Conservation (phyloP, 2,888 invertebrate species). For the Chouioia cunea region DNA sequence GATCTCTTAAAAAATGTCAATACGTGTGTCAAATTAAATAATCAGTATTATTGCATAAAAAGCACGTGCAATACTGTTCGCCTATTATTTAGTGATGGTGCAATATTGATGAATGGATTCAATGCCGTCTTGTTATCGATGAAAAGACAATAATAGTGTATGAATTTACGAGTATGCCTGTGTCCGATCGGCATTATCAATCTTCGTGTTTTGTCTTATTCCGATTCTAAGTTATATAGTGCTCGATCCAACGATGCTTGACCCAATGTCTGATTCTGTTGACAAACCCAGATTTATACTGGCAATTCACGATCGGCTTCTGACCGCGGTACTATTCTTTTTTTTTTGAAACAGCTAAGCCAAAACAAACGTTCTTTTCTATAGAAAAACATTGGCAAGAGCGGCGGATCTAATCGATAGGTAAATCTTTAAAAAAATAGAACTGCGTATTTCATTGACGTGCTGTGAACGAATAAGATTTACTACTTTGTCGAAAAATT, state of each 20-base stretch:
- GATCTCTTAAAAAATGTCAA: too few species aligned
- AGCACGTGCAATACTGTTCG: too few species aligned
- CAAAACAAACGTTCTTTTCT: conserved; percentile 19
- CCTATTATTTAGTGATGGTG: too few species aligned
- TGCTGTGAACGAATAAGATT: too few species aligned
- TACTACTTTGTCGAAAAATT: not conserved
- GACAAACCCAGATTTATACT: conserved; percentile 27
- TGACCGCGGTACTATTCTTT: not conserved
- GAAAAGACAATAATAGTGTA: too few species aligned
- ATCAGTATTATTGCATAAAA: too few species aligned
- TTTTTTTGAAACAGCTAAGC: not conserved
- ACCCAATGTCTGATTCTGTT: conserved; percentile 21
- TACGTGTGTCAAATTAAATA: too few species aligned
- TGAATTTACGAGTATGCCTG: not conserved
- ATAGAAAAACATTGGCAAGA: too few species aligned
- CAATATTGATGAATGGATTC: too few species aligned
- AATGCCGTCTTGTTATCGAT: too few species aligned
- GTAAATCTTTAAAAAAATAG: conserved; percentile 13
- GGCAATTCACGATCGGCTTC: conserved; percentile 21
- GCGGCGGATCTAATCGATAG: conserved; percentile 7
- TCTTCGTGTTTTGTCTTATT: conserved; percentile 49
- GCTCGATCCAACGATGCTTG: conserved; percentile 23
- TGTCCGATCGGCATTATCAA: conserved; percentile 47
- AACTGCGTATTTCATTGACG: not conserved
- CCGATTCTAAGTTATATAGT: too few species aligned